Evolutionary conservation across 1,140 invertebrate genomes (phyloP), one percentile per base, ranked within the genome.

Genomic region (Trachymyrmex septentrionalis): DNA sequence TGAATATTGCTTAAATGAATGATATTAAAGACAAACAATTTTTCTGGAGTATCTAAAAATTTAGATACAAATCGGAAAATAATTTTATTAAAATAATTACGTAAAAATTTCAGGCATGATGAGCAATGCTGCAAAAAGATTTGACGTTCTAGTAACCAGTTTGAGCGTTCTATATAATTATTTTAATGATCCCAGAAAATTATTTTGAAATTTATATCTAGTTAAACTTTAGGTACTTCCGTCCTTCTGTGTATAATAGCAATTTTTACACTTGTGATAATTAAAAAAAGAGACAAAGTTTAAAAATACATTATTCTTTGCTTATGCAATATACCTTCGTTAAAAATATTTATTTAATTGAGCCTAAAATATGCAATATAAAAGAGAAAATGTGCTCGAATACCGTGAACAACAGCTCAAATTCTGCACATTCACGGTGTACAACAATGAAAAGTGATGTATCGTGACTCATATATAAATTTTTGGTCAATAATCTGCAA

Each of bases 401-500:
- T 14, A 55, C 16, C 24, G 19, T 30, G 27, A n/a, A 66, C 24
- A 67, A 80, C 63, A 12, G 19, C 16, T 66, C n/a, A 57, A 76
- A 61, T 63, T 76, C 16, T 44, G 34, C 19, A 77, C 21, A 19
- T 27, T 14, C 38, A 27, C 5, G 12, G 6, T 53, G 6, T 7
- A 9, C 50, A 5, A 81, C 21, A n/a, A n/a, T 64, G 57, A 75
- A 84, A 73, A 84, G 80, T 61, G 55, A 57, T 75, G 48, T 61
- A 59, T 75, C 38, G 24, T 16, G 80, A 34, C n/a, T 16, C 55
- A 44, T 44, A 27, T 81, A 81, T 84, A 73, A 84, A 84, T 84
- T 84, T 84, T 50, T 44, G 55, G n/a, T 16, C 80, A 55, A 82
- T 82, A 82, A 61, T 61, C 24, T 59, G 57, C 38, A 59, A 61